Percentiles rank a stretch among this genome's conserved stretches.
phyloP scores from a whole-genome alignment of 2,888 invertebrate genomes.

The Epirrita christyi region DNA sequence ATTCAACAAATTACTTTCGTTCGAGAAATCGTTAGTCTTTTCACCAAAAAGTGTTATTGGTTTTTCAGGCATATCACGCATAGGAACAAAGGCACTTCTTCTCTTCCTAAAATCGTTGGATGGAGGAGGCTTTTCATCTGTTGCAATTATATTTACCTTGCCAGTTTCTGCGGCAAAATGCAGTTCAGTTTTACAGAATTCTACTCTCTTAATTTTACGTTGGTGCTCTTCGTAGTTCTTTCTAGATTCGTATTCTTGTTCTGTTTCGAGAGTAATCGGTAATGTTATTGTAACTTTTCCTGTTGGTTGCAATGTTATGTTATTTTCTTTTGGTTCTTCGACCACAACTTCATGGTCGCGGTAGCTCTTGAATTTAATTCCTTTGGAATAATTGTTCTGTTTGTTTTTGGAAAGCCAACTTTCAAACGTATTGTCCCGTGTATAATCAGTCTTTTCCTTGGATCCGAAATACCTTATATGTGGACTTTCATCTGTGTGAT shows the following conservation, averaged over 20 bases:
- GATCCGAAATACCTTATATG: slow-evolving; percentile 45
- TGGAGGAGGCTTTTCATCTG: slow-evolving; percentile 94
- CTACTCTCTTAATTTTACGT: slow-evolving; percentile 89
- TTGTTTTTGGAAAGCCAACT: slow-evolving; percentile 76
- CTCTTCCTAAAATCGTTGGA: slow-evolving; percentile 91
- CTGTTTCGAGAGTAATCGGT: slow-evolving; percentile 64
- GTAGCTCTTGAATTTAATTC: slow-evolving; percentile 54
- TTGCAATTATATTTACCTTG: slow-evolving; percentile 93
- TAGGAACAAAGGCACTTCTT: slow-evolving; percentile 82
- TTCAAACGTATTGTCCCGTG: slow-evolving; percentile 68
- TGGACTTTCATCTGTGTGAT: slow-evolving; percentile 54
- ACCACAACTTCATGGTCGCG: slow-evolving; percentile 57
- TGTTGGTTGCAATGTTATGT: slow-evolving; percentile 67
- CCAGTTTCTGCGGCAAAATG: slow-evolving; percentile 95
- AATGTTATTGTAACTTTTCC: slow-evolving; percentile 75
- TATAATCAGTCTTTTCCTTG: slow-evolving; percentile 50
- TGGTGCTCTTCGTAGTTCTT: slow-evolving; percentile 64
- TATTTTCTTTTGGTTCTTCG: slow-evolving; percentile 59
- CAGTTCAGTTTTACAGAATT: slow-evolving; percentile 94
- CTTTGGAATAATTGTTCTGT: slow-evolving; percentile 56
- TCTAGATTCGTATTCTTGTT: slow-evolving; percentile 48
- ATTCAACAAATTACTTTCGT: slow-evolving; percentile 45
- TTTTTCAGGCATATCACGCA: slow-evolving; percentile 70
- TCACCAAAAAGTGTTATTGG: slow-evolving; percentile 88
- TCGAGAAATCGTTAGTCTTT: slow-evolving; percentile 54